phyloP scores from a whole-genome alignment of 1,140 invertebrate species.

The Leptopilina boulardi region DNA sequence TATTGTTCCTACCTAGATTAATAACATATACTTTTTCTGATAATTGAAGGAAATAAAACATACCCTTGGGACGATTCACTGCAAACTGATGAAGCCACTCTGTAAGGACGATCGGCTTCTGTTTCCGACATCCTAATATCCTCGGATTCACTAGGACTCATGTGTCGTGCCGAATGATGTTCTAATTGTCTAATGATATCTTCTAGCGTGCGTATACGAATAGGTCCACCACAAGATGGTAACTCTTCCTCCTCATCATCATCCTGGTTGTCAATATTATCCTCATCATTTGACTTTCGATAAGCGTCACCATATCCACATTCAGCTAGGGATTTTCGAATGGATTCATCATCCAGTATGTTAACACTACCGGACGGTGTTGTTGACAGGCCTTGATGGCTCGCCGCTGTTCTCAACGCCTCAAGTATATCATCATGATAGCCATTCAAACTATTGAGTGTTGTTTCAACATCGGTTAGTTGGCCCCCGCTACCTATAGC shows the following conservation, averaged over 20 bases:
- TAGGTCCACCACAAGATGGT: slow-evolving; percentile 80
- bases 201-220: slow-evolving; percentile 92
- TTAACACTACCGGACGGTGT: slow-evolving; percentile 79
- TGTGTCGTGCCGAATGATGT: slow-evolving; percentile 90
- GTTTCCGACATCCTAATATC: slow-evolving; percentile 94
- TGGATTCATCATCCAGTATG: slow-evolving; percentile 79
- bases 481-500: slow-evolving; percentile 77
- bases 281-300: slow-evolving; percentile 77
- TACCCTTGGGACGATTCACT: slow-evolving; percentile 85
- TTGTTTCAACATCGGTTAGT: slow-evolving; percentile 87
- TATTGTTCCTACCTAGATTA: no score
- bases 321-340: slow-evolving; percentile 82
- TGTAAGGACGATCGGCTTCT: slow-evolving; percentile 91
- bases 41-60: slow-evolving; percentile 57
- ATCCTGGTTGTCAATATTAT: slow-evolving; percentile 76
- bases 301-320: slow-evolving; percentile 80
- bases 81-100: slow-evolving; percentile 87
- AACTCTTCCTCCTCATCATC: slow-evolving; percentile 84
- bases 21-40: no score
- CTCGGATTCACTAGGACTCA: slow-evolving; percentile 93
- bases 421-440: slow-evolving; percentile 95
- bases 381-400: slow-evolving; percentile 79
- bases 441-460: slow-evolving; percentile 90
- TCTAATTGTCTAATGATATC: slow-evolving; percentile 93
- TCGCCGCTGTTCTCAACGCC: slow-evolving; percentile 87